Percentiles rank a stretch among this genome's conserved stretches.
These are phyloP conservation scores for Xyrauchen texanus DNA, from an alignment of 2,113 vertebrate species.

Conservation along the genomic window DNA sequence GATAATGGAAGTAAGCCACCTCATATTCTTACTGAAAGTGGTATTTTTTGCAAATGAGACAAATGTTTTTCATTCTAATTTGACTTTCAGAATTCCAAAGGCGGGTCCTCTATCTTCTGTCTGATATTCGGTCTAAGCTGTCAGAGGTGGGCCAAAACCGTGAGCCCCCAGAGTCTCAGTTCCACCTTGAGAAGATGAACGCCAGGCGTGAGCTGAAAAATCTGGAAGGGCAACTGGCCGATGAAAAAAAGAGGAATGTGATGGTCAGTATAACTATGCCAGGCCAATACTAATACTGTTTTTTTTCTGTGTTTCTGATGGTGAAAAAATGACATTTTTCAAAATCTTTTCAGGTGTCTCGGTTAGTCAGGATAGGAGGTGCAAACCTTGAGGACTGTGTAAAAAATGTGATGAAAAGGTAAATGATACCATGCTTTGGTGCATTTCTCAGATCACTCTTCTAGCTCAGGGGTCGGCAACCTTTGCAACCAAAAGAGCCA, in stretches of 20 bases:
- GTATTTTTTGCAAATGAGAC: background rate
- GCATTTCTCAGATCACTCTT: too few species aligned
- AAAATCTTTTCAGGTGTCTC: too few species aligned
- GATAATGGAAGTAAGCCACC: background rate
- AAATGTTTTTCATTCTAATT: background rate
- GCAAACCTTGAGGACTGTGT: too few species aligned
- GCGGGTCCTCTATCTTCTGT: background rate
- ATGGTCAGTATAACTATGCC: background rate
- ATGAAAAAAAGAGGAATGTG: background rate
- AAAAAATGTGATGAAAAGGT: too few species aligned
- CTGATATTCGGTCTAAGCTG: background rate
- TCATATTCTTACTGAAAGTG: background rate
- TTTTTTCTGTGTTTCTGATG: background rate
- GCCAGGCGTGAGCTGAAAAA: background rate
- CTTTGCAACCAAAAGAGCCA: too few species aligned
- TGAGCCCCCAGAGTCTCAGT: background rate
- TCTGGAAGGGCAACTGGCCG: background rate
- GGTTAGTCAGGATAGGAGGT: too few species aligned
- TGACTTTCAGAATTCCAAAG: background rate
- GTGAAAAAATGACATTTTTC: too few species aligned
- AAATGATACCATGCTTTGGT: too few species aligned
- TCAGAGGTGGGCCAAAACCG: background rate
- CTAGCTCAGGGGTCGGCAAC: too few species aligned
- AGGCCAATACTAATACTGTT: background rate
- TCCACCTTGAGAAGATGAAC: background rate